A percentile compares a stretch with the other conserved stretches of the same genome.
Evolutionary conservation across 2,113 vertebrate species (phyloP).

Genomic region (Cariama cristata): DNA sequence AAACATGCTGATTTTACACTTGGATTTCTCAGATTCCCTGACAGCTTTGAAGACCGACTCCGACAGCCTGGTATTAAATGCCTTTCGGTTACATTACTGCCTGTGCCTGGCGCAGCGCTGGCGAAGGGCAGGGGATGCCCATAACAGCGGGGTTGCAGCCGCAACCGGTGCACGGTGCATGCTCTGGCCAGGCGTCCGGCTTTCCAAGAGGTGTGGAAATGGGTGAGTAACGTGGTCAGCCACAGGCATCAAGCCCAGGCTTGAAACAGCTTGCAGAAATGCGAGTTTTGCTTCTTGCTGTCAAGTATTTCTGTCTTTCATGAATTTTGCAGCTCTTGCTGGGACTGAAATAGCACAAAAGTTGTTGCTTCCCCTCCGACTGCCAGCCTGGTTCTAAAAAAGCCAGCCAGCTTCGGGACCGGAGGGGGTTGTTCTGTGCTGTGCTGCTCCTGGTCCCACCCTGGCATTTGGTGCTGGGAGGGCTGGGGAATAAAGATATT

Average conservation of each 20-base stretch:
- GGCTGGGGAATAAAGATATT: not conserved
- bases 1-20: constrained; percentile 67
- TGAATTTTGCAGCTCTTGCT: constrained; percentile 27
- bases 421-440: not conserved
- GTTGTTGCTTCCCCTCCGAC: not conserved
- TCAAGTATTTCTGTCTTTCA: constrained; percentile 6
- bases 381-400: not conserved
- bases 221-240: accelerated
- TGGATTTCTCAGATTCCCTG: constrained; percentile 61
- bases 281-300: not conserved
- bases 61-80: not conserved
- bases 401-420: not conserved
- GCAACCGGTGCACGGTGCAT: accelerated
- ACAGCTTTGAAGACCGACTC: constrained; percentile 34
- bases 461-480: not conserved
- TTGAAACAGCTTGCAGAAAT: not conserved
- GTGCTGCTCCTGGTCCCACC: not conserved
- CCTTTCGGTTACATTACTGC: not conserved
- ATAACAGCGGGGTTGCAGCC: not conserved
- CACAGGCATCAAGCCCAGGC: not conserved
- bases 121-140: not conserved
- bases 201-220: not conserved
- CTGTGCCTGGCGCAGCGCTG: not conserved
- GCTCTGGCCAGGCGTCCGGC: accelerated
- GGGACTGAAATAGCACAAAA: constrained; percentile 36